Evolutionary conservation across 1,140 invertebrate genomes (phyloP).

Genomic region (Apis laboriosa): DNA sequence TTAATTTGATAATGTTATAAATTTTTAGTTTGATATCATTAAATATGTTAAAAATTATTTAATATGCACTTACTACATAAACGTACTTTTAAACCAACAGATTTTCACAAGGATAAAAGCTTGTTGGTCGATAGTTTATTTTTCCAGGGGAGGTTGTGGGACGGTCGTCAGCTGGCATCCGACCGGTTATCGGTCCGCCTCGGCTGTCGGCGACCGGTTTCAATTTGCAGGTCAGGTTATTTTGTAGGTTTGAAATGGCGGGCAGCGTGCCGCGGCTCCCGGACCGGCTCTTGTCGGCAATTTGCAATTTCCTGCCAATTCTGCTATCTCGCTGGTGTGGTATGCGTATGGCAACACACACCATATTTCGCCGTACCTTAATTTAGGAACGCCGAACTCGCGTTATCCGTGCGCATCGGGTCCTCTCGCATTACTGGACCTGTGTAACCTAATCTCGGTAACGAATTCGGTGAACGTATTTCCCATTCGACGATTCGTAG

Average conservation of each 20-base stretch:
- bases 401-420: conserved; percentile 17
- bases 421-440: conserved; percentile 38
- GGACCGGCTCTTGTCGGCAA: conserved; percentile 67
- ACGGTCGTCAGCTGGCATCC: conserved; percentile 51
- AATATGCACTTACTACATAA: too few relatives aligned
- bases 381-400: conserved; percentile 45
- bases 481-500: conserved; percentile 41
- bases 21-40: too few relatives aligned
- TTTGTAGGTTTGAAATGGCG: conserved; percentile 66
- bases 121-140: conserved; percentile 22
- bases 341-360: conserved; percentile 50
- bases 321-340: conserved; percentile 58
- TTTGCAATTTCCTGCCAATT: conserved; percentile 79
- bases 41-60: too few relatives aligned
- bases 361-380: conserved; percentile 61
- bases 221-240: conserved; percentile 74
- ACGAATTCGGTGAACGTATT: conserved; percentile 57
- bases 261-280: conserved; percentile 54
- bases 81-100: background rate
- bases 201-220: conserved; percentile 65
- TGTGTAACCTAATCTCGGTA: conserved; percentile 56
- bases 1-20: too few relatives aligned
- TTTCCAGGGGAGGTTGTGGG: conserved; percentile 33
- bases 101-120: too few relatives aligned
- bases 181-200: conserved; percentile 57